phyloP scores from a whole-genome alignment of 2,113 vertebrate species.

The Nicator chloris region DNA sequence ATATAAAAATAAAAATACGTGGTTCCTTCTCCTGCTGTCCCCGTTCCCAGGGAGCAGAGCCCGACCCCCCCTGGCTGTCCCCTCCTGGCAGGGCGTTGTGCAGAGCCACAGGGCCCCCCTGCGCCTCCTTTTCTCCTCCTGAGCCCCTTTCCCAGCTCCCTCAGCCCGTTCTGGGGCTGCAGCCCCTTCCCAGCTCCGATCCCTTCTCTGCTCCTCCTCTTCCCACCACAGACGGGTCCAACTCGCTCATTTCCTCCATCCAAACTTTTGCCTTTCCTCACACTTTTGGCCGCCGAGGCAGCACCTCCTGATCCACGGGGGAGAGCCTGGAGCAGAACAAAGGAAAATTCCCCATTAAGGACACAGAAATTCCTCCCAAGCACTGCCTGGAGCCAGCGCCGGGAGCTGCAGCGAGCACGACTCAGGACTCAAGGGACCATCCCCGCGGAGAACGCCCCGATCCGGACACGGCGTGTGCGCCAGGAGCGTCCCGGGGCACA shows the following conservation, averaged over 20 bases:
- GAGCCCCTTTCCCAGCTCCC: background rate
- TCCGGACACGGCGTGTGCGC: no score
- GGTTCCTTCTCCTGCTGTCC: background rate
- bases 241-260: background rate
- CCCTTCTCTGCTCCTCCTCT: background rate
- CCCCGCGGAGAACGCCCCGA: fast-evolving
- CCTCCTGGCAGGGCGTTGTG: background rate
- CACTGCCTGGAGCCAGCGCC: background rate
- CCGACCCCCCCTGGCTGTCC: background rate
- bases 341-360: background rate
- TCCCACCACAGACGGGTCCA: background rate
- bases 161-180: background rate
- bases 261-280: background rate
- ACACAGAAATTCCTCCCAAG: fast-evolving
- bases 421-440: background rate
- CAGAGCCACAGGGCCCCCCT: background rate
- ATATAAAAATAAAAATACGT: fast-evolving
- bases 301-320: background rate
- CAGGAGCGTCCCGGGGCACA: background rate
- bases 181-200: background rate
- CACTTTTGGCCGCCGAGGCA: background rate
- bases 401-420: background rate
- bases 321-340: background rate
- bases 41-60: background rate
- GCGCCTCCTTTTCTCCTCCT: background rate